Evolutionary conservation across 2,797 vertebrate species (phyloP).

Genomic region (Allobates femoralis): DNA sequence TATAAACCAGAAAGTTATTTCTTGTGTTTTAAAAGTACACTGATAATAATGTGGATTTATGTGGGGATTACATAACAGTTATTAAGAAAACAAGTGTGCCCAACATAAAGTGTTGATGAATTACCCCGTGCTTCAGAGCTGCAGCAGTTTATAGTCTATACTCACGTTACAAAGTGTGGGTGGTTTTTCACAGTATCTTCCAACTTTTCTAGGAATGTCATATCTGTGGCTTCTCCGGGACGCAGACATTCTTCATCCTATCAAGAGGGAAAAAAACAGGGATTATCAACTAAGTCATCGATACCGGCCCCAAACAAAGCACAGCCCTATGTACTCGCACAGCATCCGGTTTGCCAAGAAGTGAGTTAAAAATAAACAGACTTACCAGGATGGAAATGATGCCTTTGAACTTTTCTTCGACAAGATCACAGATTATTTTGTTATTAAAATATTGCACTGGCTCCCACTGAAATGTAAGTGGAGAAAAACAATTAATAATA

Average conservation of each 20-base stretch:
- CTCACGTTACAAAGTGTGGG: constrained; percentile 95
- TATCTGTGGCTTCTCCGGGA: constrained; percentile 93
- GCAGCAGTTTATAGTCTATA: constrained; percentile 54
- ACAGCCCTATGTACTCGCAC: not conserved
- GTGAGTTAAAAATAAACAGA: not conserved
- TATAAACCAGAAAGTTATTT: not conserved
- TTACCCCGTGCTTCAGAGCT: not conserved
- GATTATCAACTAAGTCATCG: not conserved
- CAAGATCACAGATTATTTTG: constrained; percentile 98
- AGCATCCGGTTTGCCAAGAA: not conserved
- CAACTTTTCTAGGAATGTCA: constrained; percentile 94
- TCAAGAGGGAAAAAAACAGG: constrained; percentile 6
- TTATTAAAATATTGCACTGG: constrained; percentile 98
- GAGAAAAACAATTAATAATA: not conserved
- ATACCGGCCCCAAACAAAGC: not conserved
- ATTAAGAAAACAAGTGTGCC: not conserved
- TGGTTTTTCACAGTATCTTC: constrained; percentile 93
- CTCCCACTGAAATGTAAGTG: constrained; percentile 84
- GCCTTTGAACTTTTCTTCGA: constrained; percentile 98
- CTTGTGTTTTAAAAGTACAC: not conserved
- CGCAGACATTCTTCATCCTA: constrained; percentile 98
- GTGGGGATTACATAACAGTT: not conserved
- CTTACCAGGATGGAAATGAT: constrained; percentile 96
- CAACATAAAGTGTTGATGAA: not conserved
- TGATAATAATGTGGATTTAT: not conserved